Base-by-base conservation (phyloP, 2,888 invertebrate genomes). In the Ectropis crepuscularia region DNA sequence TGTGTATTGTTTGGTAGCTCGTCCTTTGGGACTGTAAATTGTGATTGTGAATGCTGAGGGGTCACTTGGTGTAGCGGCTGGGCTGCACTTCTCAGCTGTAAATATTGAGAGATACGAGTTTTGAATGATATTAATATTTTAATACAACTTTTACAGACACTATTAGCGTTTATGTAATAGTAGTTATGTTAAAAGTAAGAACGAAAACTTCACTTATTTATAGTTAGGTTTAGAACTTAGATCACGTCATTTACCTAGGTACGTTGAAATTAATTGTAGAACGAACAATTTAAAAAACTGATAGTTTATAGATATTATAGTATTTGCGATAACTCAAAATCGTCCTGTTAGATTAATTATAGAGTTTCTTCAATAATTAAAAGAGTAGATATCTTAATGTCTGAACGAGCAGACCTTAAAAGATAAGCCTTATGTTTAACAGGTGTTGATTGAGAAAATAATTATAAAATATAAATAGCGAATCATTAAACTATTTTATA, bases 91-190 rank as follows among this genome's bases (percentile, higher is more conserved):
- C 38, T 46, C 9, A 57, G 36, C 47, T 78, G 74, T 86, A 83
- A 85, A 84, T 70, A 85, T 69, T 75, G 74, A 83, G 89, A 88
- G 86, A 88, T 85, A 80, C 83, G 85, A 86, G 81, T 81, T 87
- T 83, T 89, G 89, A 89, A 89, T 87, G 87, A 87, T 88, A 88
- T 85, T 88, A 82, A 87, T 90, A 88, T 90, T 90, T 88, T 89
- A 89, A 83, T 90, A 89, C 78, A 82, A 74, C 78, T 85, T 85
- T 87, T 85, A 88, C 89, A 84, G 81, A 83, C 81, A 82, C 75
- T 82, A 79, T 83, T 85, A 86, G 85, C 77, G 77, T 74, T 64
- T 86, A 85, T 81, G 74, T 80, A 82, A 83, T 81, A 82, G 74
- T 79, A 70, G 79, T 81, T 79, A 74, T 82, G 83, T 85, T 79